Evolutionary conservation across 2,113 vertebrate species (phyloP).

Genomic region (Rhineura floridana): DNA sequence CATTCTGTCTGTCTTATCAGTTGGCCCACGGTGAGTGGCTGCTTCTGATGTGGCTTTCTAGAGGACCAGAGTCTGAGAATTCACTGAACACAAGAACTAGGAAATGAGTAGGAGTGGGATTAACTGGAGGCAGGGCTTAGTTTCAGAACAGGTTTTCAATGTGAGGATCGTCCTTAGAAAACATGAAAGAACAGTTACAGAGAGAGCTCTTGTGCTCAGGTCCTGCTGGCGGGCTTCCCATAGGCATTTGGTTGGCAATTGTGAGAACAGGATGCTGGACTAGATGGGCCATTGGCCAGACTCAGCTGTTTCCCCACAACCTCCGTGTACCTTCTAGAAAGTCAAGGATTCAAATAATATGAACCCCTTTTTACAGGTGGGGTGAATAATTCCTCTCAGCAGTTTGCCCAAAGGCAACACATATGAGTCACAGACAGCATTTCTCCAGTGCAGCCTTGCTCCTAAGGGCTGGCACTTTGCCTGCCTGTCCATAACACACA

Average conservation of each 20-base stretch:
- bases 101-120: not conserved
- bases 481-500: not conserved
- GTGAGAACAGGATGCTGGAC: no score
- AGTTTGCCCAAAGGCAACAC: not conserved
- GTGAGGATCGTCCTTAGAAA: no score
- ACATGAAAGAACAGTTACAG: no score
- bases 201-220: no score
- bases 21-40: not conserved
- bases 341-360: not conserved
- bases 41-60: not conserved
- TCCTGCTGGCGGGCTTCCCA: not conserved
- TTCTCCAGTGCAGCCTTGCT: not conserved
- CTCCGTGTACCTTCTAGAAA: not conserved
- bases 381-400: not conserved
- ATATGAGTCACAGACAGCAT: not conserved
- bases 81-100: not conserved
- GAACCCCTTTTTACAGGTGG: not conserved
- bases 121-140: not conserved
- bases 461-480: conserved; percentile 8
- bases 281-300: no score
- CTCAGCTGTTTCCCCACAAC: not conserved
- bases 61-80: not conserved
- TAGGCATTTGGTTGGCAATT: no score
- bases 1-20: not conserved
- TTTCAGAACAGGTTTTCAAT: not conserved